phyloP scores from a whole-genome alignment of 2,888 invertebrate genomes.

The Neoaliturus tenellus region DNA sequence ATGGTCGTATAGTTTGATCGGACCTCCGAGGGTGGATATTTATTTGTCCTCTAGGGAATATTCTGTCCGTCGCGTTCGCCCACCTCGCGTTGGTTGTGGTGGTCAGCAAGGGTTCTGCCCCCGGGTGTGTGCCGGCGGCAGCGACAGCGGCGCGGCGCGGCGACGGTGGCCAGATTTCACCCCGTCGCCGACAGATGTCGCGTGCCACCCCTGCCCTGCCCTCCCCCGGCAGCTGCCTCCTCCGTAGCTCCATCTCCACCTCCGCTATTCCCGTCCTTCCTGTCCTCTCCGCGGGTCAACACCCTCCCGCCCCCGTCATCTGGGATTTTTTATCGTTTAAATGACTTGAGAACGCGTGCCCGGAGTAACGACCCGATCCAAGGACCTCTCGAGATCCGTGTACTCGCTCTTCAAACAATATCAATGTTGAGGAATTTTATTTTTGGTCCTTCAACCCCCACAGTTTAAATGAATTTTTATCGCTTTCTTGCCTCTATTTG shows the following conservation, averaged over 20 bases:
- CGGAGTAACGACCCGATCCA: conserved; percentile 1
- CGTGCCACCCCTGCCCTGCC: conserved; percentile 38
- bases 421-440: too few relatives aligned
- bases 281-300: conserved; percentile 48
- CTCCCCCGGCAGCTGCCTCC: conserved; percentile 23
- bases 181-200: conserved; percentile 37
- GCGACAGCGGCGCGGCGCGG: background rate
- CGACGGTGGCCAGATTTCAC: background rate
- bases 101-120: background rate
- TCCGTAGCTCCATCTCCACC: background rate
- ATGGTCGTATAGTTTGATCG: too few relatives aligned
- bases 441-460: too few relatives aligned
- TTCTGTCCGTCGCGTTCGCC: too few relatives aligned
- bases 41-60: too few relatives aligned
- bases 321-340: conserved; percentile 26
- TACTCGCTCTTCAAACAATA: background rate
- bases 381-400: too few relatives aligned
- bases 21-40: too few relatives aligned
- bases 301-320: conserved; percentile 16
- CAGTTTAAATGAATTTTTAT: too few relatives aligned
- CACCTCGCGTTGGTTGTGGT: background rate
- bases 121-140: background rate
- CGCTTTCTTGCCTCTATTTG: too few relatives aligned
- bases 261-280: conserved; percentile 42
- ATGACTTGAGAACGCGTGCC: conserved; percentile 2